Base-by-base conservation (phyloP, 1,140 invertebrate genomes). In the Hesperophylax magnus region DNA sequence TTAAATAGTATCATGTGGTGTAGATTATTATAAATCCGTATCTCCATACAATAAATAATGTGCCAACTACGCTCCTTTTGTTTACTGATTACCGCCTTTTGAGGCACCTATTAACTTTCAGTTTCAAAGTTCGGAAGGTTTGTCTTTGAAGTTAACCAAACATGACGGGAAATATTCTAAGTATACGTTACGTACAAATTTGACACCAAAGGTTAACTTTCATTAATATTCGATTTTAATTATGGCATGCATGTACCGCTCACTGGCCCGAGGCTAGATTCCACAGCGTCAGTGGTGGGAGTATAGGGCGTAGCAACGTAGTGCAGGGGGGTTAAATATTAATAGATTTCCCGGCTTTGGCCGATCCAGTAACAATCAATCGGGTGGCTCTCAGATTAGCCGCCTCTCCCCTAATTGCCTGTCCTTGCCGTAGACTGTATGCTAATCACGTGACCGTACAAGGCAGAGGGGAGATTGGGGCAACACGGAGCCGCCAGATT, bases 301-400 rank as follows among this genome's bases (percentile, higher is more conserved):
- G 63, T 67, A 15, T 31, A 61, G 11, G 39, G 39, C 11, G 39
- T 47, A 47, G 9, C 39, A 14, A 11, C 9, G 39, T 47, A 47
- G 11, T 14, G 39, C 39, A 14, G 9, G 39, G 39, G 34, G 39
- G 39, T 71, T 71, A 47, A 71, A 71, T 71, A 71, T 47, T 71
- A 71, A 47, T 71, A 71, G 67, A 71, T 71, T 47, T 47, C 67
- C 39, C 53, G 22, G 71, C 71, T 56, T 56, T n/a, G 52, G 71
- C 14, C 53, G 52, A 75, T 75, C 71, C 71, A 3, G 71, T 56
- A 58, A 75, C 71, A 75, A 75, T 75, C 71, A 75, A 75, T 75
- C 71, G 71, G 54, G 54, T 58, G 71, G 54, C 53, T 15, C 24
- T 53, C 54, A 58, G 71, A 75, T 75, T 56, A 58, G 53, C 52